phyloP scores from a whole-genome alignment of 2,797 vertebrate genomes.

The Phrynocephalus forsythii region DNA sequence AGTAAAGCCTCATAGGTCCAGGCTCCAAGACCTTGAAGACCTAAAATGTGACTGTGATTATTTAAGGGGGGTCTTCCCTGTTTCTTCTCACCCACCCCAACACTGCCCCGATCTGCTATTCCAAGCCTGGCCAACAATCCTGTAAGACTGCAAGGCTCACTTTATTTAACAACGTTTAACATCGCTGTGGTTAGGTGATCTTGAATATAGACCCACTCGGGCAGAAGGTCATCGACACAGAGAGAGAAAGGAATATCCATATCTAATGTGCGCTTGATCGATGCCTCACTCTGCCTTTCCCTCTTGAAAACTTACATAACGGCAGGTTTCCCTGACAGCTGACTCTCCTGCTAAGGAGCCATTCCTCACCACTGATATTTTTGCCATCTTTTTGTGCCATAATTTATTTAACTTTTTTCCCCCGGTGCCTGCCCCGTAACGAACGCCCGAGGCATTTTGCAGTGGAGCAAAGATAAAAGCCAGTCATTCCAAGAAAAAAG shows the following conservation, averaged over 20 bases:
- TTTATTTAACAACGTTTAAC: too few relatives aligned
- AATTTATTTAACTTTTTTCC: background rate
- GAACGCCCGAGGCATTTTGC: background rate
- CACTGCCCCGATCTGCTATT: too few relatives aligned
- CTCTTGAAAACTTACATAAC: background rate
- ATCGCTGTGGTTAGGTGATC: background rate
- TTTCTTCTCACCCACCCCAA: too few relatives aligned
- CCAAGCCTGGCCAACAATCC: too few relatives aligned
- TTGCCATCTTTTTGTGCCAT: background rate
- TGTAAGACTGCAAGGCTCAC: too few relatives aligned
- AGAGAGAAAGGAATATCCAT: background rate
- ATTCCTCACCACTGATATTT: background rate
- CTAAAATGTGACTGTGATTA: too few relatives aligned
- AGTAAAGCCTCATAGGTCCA: too few relatives aligned
- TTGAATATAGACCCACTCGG: background rate
- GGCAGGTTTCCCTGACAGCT: background rate
- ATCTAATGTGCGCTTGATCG: background rate
- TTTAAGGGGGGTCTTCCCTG: too few relatives aligned
- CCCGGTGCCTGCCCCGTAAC: background rate
- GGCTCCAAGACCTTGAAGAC: too few relatives aligned
- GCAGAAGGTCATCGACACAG: background rate
- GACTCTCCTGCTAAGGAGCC: background rate
- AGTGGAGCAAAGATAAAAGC: background rate
- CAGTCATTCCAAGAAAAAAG: background rate
- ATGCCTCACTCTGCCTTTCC: background rate